Base-by-base conservation (phyloP, 2,113 vertebrate species). In the Varanus komodoensis region DNA sequence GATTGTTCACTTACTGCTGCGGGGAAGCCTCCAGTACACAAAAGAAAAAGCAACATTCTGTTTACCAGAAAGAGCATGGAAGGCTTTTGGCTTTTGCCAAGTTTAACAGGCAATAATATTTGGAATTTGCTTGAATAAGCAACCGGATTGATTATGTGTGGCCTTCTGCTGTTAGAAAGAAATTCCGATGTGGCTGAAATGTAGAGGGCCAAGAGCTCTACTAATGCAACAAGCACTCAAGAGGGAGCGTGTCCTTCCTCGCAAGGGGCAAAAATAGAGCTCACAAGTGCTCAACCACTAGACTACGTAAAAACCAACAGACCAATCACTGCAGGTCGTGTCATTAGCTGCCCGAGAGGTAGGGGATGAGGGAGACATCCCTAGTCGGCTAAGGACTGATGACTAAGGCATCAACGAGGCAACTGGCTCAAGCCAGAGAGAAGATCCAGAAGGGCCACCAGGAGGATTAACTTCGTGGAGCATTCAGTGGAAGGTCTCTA, bases 401-500 rank as follows among this genome's bases (percentile, higher is more conserved):
- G 32, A 21, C 25, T 48, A 57, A 79, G 48, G 84, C 57, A 67
- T 32, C 32, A 52, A n/a, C 44, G 67, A 12, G 32, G 11, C 12
- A 67, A 11, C 34, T 44, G 11, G 61, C 32, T 44, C n/a, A 44
- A 54, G 32, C 48, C 23, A 54, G 85, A 52, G 8, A 29, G 61
- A 80, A 73, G 67, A 88, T 29, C 34, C 48, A 78, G 38, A 73
- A 34, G 12, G 12, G 48, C 64, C 77, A n/a, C 23, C 25, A 68
- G 67, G 83, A 50, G 54, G 19, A n/a, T 88, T 67, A 77, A 38
- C 50, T 71, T 57, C 48, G 32, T 44, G 54, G 74, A 75, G 14
- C 69, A 69, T 52, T 98, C 95, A 99, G 94, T 99, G 98, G 91
- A 99, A 98, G 1, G 98, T 98, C 93, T 99, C 98, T 94, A 99